A percentile compares a stretch with the other conserved stretches of the same genome.
These are phyloP conservation scores for Andrena minutula DNA, from an alignment of 2,888 invertebrate genomes.

Conservation along the genomic window DNA sequence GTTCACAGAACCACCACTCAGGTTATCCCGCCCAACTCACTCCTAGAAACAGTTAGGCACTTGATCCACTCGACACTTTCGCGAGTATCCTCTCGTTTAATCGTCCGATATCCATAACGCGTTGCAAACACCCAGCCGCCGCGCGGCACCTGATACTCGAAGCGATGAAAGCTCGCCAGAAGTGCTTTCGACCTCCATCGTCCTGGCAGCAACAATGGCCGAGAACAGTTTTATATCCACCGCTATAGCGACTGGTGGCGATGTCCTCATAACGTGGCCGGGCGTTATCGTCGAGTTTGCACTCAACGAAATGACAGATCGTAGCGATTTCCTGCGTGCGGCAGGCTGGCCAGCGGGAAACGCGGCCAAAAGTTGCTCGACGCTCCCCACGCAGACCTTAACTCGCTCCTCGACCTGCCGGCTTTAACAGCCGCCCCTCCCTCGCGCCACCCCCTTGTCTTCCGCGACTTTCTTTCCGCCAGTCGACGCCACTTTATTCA, in stretches of 20 bases:
- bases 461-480: constrained; percentile 25
- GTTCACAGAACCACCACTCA: no score
- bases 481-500: constrained; percentile 59
- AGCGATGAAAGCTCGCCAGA: constrained; percentile 5
- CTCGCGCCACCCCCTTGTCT: constrained; percentile 15
- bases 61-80: neutral
- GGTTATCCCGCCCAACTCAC: neutral
- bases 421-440: neutral
- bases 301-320: constrained; percentile 52
- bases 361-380: constrained; percentile 17
- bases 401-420: neutral
- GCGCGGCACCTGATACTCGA: neutral
- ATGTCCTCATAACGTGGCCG: neutral
- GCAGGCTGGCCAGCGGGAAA: constrained; percentile 16
- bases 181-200: neutral
- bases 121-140: neutral
- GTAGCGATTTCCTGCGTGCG: constrained; percentile 44
- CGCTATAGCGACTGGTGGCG: neutral
- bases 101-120: constrained; percentile 6
- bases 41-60: neutral
- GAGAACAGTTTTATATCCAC: constrained; percentile 20
- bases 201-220: constrained; percentile 18
- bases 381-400: constrained; percentile 10
- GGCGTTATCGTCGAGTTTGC: constrained; percentile 33
- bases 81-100: constrained; percentile 6